Evolutionary conservation across 2,888 invertebrate genomes (phyloP).

Genomic region (Apotomis betuletana): DNA sequence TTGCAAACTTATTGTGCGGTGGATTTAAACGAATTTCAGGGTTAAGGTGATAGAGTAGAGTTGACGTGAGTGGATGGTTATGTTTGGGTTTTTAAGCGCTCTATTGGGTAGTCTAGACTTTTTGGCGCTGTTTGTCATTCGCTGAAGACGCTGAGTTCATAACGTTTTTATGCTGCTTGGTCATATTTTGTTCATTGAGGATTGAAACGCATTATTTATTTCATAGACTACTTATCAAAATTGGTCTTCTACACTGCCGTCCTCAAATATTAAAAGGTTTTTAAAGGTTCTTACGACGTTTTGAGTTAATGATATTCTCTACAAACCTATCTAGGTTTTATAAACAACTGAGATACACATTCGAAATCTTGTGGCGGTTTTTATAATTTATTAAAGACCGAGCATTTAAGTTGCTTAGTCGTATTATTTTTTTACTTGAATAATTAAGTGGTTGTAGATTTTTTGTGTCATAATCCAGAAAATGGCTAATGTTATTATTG

Average conservation of each 20-base stretch:
- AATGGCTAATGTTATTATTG: no score
- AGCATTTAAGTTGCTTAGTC: no score
- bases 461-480: no score
- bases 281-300: no score
- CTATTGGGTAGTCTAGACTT: slow-evolving; percentile 47
- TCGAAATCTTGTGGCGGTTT: no score
- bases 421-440: no score
- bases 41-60: background rate
- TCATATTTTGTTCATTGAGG: background rate
- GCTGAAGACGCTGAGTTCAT: slow-evolving; percentile 30
- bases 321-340: no score
- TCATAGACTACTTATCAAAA: background rate
- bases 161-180: slow-evolving; percentile 9
- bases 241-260: background rate
- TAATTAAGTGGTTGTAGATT: no score
- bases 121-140: slow-evolving; percentile 47
- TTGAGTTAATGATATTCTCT: no score
- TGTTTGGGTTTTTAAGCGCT: slow-evolving; percentile 13
- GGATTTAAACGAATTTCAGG: background rate
- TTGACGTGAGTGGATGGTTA: background rate
- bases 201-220: background rate
- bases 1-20: slow-evolving; percentile 1
- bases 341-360: no score
- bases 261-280: no score
- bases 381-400: no score